Evolutionary conservation across 2,888 invertebrate genomes (phyloP), one percentile per base, ranked within the genome.

Genomic region (Perithous albicinctus): DNA sequence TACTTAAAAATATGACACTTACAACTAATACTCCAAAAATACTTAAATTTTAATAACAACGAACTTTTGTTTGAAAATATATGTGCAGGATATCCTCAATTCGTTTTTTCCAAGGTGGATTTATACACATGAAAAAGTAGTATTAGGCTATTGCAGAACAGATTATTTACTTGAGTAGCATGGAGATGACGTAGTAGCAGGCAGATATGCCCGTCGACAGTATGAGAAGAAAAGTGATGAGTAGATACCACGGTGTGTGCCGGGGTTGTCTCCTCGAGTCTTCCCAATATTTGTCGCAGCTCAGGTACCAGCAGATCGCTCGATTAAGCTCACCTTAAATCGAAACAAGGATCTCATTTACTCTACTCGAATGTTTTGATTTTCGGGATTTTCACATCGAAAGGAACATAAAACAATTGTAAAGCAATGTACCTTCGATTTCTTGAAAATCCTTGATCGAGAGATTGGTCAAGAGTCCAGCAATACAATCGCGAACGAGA

Each of bases 111-210:
- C n/a, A n/a, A n/a, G n/a, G n/a, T n/a, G n/a, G 29, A 29, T 29
- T 29, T 5, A 29, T 29, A 29, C 3, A 29, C 2, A 29, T 29
- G 29, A 29, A 5, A 4, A 5, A 5, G 5, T 5, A 29, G 5
- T 41, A 20, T 74, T 67, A 73, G 51, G 78, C 76, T 67, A 77
- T 82, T 63, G 51, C 6, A 26, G 5, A 12, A 51, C 26, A 4
- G 1, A 66, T 66, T 32, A 70, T 63, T 77, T 89, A 98, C 98
- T 97, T 98, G 93, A 97, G 98, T 80, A 98, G 95, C 86, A 97
- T 96, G 96, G 98, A 98, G 87, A 98, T 97, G 89, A 98, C 96
- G 93, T 98, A 98, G 93, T 98, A 98, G 93, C 98, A 98, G 93
- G 97, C 96, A 93, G 97, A 97, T 84, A 98, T 95, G 59, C 97